Evolutionary conservation across 2,113 vertebrate genomes (phyloP), one percentile per base, ranked within the genome.

Genomic region (Coregonus clupeaformis): DNA sequence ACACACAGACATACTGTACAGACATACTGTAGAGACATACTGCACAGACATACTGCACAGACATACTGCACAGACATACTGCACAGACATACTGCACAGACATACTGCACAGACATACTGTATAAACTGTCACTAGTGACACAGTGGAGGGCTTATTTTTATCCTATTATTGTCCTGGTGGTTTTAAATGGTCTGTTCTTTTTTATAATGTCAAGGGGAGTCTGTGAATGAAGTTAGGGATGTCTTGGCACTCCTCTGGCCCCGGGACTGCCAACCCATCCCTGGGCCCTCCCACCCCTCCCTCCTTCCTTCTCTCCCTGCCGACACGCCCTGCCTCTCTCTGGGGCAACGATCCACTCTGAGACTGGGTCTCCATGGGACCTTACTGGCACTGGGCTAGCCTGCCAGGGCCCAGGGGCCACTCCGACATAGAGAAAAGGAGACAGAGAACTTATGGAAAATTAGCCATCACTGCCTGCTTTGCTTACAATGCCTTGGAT

Each of bases 181-280:
- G 14, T 82, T 68, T 67, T n/a, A 70, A 77, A 86, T 71, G 69
- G 79, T 76, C 69, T 79, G 81, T 75, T 67, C 69, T 75, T 83
- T 36, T 87, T 81, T 76, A 80, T 79, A 82, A 82, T 77, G 82
- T 84, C 79, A 83, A 80, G 70, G 78, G 3, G 70, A 78, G 84
- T 81, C 89, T 89, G 87, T 78, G 82, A 85, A 89, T 85, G 77
- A 86, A 82, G 77, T 89, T 84, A 84, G 77, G 25, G 78, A 82
- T 78, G 82, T 70, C 76, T 86, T 86, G 84, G 86, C 84, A 72
- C 59, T 60, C 27, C 0, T 6, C 49, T 52, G 52, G 63, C 22
- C 77, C 3, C 1, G 5, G 1, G 22, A 27, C 75, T 75, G 87
- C 87, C 85, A 89, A 77, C 29, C 3, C 65, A n/a, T 29, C 80